Base-by-base conservation (phyloP, 1,140 invertebrate species). In the Zaprionus camerounensis region DNA sequence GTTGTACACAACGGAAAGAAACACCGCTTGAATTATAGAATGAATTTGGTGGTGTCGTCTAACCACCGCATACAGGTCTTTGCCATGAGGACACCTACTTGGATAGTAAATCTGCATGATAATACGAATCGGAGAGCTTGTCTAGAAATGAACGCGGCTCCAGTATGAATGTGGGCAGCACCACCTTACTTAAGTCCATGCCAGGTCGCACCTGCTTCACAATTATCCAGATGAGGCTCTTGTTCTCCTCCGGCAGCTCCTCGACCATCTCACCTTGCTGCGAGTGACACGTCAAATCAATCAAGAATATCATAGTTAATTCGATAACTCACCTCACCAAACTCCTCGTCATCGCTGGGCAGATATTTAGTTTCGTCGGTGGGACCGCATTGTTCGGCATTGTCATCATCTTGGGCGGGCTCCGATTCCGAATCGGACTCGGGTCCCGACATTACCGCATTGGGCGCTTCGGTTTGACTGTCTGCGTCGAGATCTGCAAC, bases 111-210 rank as follows among this genome's bases (percentile, higher is more conserved):
- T 99, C 97, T 6, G 97, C 97, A 91, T 99, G 98, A 93, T 98
- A 99, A 93, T 99, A 98, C 49, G 98, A 98, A 93, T 99, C 98
- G 0, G 97, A 95, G 1, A 99, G 94, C 93, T 98, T 99, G 92
- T 99, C 98, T 13, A 99, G 93, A 93, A 99, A 98, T 2, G 98
- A 99, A 64, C 98, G 93, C 17, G 98, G 97, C 91, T 99, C 98
- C 59, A 99, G 91, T 65, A 97, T 97, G 85, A 97, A 97, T 0
- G 97, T 97, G 0, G 98, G 98, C 55, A 99, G 93, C 9, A 98
- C 97, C 31, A 99, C 98, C 93, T 98, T 98, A 58, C 97, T 98
- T n/a, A 99, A 93, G 93, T 99, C 98, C 98, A 99, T 99, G 20
- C 98, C 98, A 20, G 98, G 98, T 24, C 98, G 94, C 82, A 98